Percentiles rank a stretch among this genome's conserved stretches.
These are phyloP conservation scores for Cheilosia scutellata DNA, from an alignment of 2,888 invertebrate genomes.

Conservation along the genomic window DNA sequence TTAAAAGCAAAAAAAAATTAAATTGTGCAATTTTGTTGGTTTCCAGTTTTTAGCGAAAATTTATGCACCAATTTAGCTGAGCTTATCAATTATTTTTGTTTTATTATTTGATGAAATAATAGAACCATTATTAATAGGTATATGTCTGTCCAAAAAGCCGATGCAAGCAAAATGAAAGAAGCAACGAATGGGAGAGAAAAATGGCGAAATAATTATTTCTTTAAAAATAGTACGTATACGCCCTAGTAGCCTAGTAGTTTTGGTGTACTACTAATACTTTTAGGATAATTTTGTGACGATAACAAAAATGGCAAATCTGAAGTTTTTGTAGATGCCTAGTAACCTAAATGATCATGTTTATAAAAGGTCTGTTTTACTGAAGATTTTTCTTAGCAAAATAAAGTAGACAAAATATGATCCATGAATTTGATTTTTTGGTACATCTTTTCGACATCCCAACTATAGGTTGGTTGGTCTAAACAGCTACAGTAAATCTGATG, in stretches of 20 bases:
- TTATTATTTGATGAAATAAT: constrained; percentile 20
- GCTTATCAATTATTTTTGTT: neutral
- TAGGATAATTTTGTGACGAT: too few relatives aligned
- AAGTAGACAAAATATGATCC: too few relatives aligned
- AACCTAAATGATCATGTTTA: too few relatives aligned
- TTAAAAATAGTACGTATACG: constrained; percentile 24
- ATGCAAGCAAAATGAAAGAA: neutral
- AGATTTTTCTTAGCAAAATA: too few relatives aligned
- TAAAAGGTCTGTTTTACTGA: too few relatives aligned
- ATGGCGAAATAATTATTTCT: neutral
- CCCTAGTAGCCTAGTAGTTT: neutral
- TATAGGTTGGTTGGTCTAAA: too few relatives aligned
- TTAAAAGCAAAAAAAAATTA: constrained; percentile 4
- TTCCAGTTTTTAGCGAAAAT: constrained; percentile 59
- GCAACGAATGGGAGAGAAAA: neutral
- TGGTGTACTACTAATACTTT: too few relatives aligned
- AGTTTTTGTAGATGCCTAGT: too few relatives aligned
- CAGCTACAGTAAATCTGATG: too few relatives aligned
- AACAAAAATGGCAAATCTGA: too few relatives aligned
- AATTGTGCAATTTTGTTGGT: constrained; percentile 41
- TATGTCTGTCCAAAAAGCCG: neutral
- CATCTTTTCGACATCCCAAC: too few relatives aligned
- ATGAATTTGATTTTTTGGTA: too few relatives aligned
- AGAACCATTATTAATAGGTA: neutral
- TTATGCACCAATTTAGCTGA: constrained; percentile 44